Evolutionary conservation across 2,113 vertebrate genomes (phyloP), one percentile per base, ranked within the genome.

Genomic region (Cnemophilus loriae): DNA sequence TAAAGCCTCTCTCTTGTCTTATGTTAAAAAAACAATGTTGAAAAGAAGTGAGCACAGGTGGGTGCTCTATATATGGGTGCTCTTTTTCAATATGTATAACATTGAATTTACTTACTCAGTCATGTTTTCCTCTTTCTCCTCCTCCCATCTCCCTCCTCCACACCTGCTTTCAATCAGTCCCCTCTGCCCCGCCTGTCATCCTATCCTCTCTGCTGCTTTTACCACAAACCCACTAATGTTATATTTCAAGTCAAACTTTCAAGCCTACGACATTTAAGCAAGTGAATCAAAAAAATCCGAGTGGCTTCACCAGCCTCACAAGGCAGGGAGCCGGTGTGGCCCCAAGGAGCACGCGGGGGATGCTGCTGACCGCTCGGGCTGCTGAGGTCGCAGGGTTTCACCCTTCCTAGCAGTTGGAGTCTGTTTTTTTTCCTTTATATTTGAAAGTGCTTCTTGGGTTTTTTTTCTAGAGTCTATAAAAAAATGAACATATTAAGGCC

Each of bases 81-180:
- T 95, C 93, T 96, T 97, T 97, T 94, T 90, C 83, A 67, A 93
- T 92, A 88, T 90, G 65, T 84, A 65, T 84, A 95, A 80, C 1
- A 2, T 95, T 87, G 83, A 67, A 61, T 95, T 96, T 91, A 95
- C 85, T 96, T 96, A 94, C 78, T 95, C 89, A 90, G 84, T 93
- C 91, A 73, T 96, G 92, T 94, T 96, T 84, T 79, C 83, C 70
- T 89, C 87, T 92, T 97, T 84, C 86, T 92, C 88, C 93, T 95
- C 95, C 93, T 95, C 96, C 83, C 70, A 91, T 96, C 85, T 88
- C 92, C 93, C 96, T 96, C 95, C 96, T 93, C 88, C 88, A 94
- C 93, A 95, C 96, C 96, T 90, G 95, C 93, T 96, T 97, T 96
- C 95, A 94, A 96, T 92, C 93, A 70, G 93, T 93, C 90, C 95